A percentile compares a stretch with the other conserved stretches of the same genome.
These are phyloP conservation scores for Metallyticus violacea DNA, from an alignment of 2,888 invertebrate species.

Conservation along the genomic window DNA sequence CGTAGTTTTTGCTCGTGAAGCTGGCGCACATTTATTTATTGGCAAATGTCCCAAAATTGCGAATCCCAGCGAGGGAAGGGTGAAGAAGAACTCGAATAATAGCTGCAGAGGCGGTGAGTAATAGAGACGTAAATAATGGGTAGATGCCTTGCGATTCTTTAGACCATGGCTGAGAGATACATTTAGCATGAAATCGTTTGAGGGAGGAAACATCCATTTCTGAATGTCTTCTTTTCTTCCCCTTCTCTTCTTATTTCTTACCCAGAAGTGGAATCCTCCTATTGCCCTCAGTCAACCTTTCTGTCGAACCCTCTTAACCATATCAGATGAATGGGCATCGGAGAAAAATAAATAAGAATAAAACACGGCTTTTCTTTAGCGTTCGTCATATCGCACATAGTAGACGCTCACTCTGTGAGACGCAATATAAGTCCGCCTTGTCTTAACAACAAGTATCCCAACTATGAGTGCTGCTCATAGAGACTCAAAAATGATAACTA, in stretches of 20 bases:
- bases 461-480: no score
- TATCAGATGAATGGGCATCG: neutral
- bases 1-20: neutral
- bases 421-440: no score
- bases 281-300: neutral
- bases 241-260: neutral
- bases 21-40: neutral
- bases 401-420: no score
- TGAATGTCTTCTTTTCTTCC: neutral
- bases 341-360: neutral
- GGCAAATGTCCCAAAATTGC: constrained; percentile 12
- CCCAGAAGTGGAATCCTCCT: neutral
- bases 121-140: constrained; percentile 12
- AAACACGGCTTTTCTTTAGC: neutral
- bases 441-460: no score
- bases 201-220: neutral
- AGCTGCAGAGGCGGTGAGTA: neutral
- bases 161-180: neutral
- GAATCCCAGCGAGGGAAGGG: neutral
- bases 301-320: neutral
- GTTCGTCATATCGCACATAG: no score
- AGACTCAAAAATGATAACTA: no score
- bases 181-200: constrained; percentile 12
- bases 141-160: neutral
- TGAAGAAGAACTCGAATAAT: neutral